Base-by-base conservation (phyloP, 2,113 vertebrate species). In the Gasterosteus nipponicus region DNA sequence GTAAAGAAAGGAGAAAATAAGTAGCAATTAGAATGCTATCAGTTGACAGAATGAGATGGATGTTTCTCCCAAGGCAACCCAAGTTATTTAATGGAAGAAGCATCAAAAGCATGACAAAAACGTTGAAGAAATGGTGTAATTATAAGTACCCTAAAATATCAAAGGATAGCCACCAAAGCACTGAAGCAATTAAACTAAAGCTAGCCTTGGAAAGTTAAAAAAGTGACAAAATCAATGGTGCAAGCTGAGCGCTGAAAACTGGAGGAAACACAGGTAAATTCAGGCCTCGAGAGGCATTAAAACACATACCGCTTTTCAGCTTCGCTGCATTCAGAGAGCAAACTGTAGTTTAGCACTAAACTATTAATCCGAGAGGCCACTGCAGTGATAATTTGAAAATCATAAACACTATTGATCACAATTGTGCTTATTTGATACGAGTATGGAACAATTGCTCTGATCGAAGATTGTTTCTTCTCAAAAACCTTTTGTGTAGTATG, bases 71-170 rank as follows among this genome's bases (percentile, higher is more conserved):
- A 44, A 75, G 86, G 87, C 75, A 62, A 75, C 58, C 6, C 46
- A 75, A 84, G 68, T 85, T 82, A 85, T 85, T 84, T 81, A 82
- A 69, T 26, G 51, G 59, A 39, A 79, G 76, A 87, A 81, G 72
- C 80, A 63, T 75, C 29, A 57, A 31, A 57, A 31, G 56, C 56
- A 57, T 9, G 7, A 65, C 76, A 53, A 62, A 81, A 83, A 76
- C 69, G 44, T 69, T 72, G 12, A 66, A 83, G 63, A 73, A 83
- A 84, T 60, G 67, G 76, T 5, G 1, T 81, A 86, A 89, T 89
- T 86, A 79, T 64, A 79, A 75, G 58, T 80, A 66, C 80, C 72
- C 78, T 73, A 81, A 85, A 77, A 80, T 78, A 90, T 90, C 78
- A 88, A 81, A 90, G 70, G 63, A 75, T 87, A 53, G 70, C 81